These are phyloP conservation scores for Incurvaria masculella DNA, from an alignment of 2,888 invertebrate genomes.

Conservation along the genomic window DNA sequence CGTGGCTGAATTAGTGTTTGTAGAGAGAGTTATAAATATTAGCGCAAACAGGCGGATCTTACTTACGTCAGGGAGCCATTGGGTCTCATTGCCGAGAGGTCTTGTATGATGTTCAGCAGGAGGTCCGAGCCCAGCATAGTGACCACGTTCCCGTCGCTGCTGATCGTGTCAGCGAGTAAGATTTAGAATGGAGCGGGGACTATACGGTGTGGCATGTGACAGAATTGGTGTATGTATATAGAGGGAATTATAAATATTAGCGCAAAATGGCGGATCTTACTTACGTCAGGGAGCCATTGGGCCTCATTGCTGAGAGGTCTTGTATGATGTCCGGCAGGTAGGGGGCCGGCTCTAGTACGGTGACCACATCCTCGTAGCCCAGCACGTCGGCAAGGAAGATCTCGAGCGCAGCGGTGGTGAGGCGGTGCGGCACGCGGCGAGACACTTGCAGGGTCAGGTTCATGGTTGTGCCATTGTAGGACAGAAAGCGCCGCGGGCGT, in stretches of 20 bases:
- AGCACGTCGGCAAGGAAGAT: conserved; percentile 53
- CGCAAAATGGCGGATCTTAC: no score
- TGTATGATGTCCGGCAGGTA: background rate
- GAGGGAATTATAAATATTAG: no score
- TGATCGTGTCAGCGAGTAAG: no score
- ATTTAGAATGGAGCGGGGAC: no score
- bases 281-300: background rate
- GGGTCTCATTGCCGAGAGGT: background rate
- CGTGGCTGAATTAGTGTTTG: no score
- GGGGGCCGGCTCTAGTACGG: conserved; percentile 21
- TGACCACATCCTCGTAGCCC: conserved; percentile 38
- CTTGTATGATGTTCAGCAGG: background rate
- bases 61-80: background rate
- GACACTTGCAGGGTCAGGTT: conserved; percentile 53
- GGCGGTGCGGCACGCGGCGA: conserved; percentile 50
- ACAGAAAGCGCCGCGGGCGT: conserved; percentile 17
- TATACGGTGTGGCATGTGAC: no score
- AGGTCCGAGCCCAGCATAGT: conserved; percentile 22
- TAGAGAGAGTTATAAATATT: no score
- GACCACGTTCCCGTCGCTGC: conserved; percentile 36
- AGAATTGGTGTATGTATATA: no score
- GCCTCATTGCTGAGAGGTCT: background rate
- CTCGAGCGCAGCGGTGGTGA: conserved; percentile 55
- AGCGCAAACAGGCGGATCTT: no score
- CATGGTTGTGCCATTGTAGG: conserved; percentile 30